Evolutionary conservation across 2,888 invertebrate genomes (phyloP).

Genomic region (Autographa gamma): DNA sequence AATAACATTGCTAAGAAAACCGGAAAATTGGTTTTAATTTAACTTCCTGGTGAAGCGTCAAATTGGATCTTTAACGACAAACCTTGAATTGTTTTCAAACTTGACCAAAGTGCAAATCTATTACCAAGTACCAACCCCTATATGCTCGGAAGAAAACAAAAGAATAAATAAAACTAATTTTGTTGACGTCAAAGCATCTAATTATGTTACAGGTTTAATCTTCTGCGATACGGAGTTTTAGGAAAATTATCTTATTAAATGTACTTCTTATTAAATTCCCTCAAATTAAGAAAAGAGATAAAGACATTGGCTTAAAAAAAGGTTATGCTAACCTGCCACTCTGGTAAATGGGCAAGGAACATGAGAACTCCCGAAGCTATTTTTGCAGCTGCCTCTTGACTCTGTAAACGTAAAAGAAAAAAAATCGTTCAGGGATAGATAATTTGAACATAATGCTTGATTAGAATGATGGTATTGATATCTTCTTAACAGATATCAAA

Average conservation of each 20-base stretch:
- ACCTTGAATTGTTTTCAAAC: background rate
- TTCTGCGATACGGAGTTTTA: too few species aligned
- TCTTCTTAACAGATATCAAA: too few species aligned
- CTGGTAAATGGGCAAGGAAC: conserved; percentile 76
- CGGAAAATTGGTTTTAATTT: background rate
- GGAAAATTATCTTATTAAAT: too few species aligned
- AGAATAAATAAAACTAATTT: too few species aligned
- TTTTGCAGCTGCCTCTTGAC: conserved; percentile 83
- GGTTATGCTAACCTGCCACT: conserved; percentile 76
- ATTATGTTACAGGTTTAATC: too few species aligned
- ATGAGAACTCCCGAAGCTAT: conserved; percentile 75
- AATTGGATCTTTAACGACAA: background rate
- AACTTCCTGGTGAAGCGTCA: background rate
- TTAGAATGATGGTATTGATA: too few species aligned
- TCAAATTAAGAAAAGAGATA: too few species aligned
- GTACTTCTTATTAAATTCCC: too few species aligned
- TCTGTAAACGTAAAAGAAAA: conserved; percentile 65
- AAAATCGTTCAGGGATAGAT: background rate
- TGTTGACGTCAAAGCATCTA: too few species aligned
- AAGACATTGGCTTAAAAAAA: background rate
- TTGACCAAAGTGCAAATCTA: background rate
- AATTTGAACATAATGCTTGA: too few species aligned
- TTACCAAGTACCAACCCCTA: too few species aligned
- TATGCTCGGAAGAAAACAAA: too few species aligned
- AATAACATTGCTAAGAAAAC: conserved; percentile 8